phyloP scores from a whole-genome alignment of 2,797 vertebrate genomes.

The Mus caroli region DNA sequence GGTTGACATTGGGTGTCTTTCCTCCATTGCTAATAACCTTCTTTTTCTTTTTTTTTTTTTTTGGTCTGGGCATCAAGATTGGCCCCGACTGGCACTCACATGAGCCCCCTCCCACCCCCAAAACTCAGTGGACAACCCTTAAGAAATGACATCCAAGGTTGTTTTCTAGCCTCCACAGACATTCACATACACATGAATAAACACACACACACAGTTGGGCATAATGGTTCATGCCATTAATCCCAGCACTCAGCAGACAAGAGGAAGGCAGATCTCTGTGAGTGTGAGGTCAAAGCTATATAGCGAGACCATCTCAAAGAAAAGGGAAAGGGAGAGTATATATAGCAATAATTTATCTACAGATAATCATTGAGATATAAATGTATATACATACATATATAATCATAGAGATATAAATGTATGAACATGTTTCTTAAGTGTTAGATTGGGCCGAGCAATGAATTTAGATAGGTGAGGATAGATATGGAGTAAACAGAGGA shows the following conservation, averaged over 20 bases:
- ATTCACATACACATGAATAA: not conserved
- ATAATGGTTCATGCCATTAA: not conserved
- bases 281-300: not conserved
- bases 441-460: not conserved
- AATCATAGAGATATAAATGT: not conserved
- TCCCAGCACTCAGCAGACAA: not conserved
- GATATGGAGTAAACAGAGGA: not conserved
- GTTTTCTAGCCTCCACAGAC: not conserved
- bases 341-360: not conserved
- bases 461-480: constrained; percentile 19
- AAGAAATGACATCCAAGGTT: not conserved
- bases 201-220: not conserved
- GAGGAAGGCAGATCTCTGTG: not conserved
- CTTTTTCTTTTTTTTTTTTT: not conserved
- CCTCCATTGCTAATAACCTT: not conserved
- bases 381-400: not conserved
- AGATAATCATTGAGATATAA: not conserved
- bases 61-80: not conserved
- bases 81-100: not conserved
- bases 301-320: not conserved
- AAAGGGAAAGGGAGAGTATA: not conserved
- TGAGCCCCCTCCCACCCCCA: not conserved
- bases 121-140: not conserved
- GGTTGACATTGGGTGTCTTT: not conserved
- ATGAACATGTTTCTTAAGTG: not conserved